A percentile compares a stretch with the other conserved stretches of the same genome.
Evolutionary conservation across 2,797 vertebrate genomes (phyloP).

Genomic region (Todus mexicanus): DNA sequence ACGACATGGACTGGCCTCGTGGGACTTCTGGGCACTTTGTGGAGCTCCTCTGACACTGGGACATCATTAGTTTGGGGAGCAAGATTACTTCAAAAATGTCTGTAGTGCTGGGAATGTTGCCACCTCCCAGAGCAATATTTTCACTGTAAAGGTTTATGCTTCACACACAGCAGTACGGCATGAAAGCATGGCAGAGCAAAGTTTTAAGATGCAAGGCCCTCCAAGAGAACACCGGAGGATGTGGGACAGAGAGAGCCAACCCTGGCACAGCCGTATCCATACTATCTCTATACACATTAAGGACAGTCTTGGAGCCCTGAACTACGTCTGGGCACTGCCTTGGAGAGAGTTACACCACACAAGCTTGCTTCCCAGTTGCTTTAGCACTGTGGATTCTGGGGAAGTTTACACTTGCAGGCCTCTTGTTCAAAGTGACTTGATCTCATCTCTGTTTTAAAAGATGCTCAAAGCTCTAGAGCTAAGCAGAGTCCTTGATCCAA

Average conservation of each 20-base stretch:
- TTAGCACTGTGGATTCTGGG: background rate
- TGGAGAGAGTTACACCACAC: background rate
- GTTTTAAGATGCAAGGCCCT: background rate
- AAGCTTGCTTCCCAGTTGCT: background rate
- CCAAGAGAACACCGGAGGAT: background rate
- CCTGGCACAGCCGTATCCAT: background rate
- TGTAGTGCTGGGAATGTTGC: background rate
- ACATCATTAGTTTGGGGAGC: accelerated
- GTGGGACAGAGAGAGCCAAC: background rate
- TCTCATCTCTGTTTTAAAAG: background rate
- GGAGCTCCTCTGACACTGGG: background rate
- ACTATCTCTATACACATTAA: background rate
- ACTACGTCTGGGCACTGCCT: background rate
- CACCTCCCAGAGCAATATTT: background rate
- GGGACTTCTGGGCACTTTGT: background rate
- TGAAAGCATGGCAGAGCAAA: background rate
- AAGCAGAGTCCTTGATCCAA: background rate
- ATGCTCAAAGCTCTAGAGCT: background rate
- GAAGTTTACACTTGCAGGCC: background rate
- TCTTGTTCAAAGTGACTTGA: background rate
- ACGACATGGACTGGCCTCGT: background rate
- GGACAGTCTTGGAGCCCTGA: background rate
- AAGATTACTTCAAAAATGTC: background rate
- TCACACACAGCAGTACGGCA: accelerated
- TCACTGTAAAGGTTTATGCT: background rate